Percentiles rank a stretch among this genome's conserved stretches.
Evolutionary conservation across 2,888 invertebrate genomes (phyloP).

Genomic region (Machimus rusticus): DNA sequence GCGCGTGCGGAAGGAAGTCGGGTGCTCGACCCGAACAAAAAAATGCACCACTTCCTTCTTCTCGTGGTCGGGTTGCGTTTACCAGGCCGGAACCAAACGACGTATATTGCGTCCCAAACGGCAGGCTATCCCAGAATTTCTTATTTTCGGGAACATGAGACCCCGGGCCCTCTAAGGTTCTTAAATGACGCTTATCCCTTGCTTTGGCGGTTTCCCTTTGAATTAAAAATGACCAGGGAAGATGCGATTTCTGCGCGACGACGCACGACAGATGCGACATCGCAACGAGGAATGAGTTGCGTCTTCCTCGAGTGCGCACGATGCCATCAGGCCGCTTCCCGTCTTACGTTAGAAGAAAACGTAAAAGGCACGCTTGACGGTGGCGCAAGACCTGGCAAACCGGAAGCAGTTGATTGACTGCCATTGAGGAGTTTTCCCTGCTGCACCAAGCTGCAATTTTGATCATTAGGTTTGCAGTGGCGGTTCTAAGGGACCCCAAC

Average conservation of each 20-base stretch:
- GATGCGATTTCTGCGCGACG: neutral
- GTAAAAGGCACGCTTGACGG: neutral
- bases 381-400: slow-evolving; percentile 37
- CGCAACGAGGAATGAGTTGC: neutral
- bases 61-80: neutral
- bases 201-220: neutral
- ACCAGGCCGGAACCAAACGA: neutral
- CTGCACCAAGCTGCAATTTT: neutral
- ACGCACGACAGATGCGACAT: slow-evolving; percentile 10
- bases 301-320: neutral
- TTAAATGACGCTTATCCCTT: neutral
- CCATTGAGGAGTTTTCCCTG: slow-evolving; percentile 35
- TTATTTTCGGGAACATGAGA: neutral
- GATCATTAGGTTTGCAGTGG: neutral
- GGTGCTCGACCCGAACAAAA: neutral
- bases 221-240: neutral
- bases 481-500: neutral
- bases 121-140: neutral
- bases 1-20: slow-evolving; percentile 34
- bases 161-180: neutral
- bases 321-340: neutral
- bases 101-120: neutral
- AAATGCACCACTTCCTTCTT: slow-evolving; percentile 24
- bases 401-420: slow-evolving; percentile 48
- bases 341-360: neutral